Percentiles rank a stretch among this genome's conserved stretches.
These are phyloP conservation scores for Girardinus metallicus DNA, from an alignment of 2,797 vertebrate species.

Conservation along the genomic window DNA sequence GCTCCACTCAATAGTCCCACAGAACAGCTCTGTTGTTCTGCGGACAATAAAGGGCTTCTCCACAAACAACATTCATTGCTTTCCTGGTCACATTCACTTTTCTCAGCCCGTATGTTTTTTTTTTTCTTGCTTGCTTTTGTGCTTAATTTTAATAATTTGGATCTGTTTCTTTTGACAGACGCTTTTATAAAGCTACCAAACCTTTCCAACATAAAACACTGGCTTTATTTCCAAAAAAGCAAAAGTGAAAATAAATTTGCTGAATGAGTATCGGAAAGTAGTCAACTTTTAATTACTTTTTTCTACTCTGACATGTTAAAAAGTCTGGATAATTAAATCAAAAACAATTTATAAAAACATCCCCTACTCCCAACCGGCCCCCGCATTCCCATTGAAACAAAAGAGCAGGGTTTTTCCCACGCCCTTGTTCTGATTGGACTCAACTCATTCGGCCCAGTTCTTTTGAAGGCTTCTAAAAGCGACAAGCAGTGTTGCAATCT, in stretches of 20 bases:
- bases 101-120: conserved; percentile 23
- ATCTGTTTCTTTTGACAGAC: neutral
- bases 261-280: neutral
- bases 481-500: conserved; percentile 33
- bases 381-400: conserved; percentile 8
- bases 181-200: neutral
- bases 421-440: conserved; percentile 19
- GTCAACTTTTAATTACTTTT: neutral
- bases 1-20: conserved; percentile 46
- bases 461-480: conserved; percentile 29
- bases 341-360: neutral
- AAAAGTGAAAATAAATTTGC: neutral
- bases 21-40: conserved; percentile 20
- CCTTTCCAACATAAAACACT: neutral
- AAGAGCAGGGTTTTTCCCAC: conserved; percentile 9
- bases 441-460: conserved; percentile 24
- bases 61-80: conserved; percentile 40
- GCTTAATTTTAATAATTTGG: neutral
- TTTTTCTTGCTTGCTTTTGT: neutral
- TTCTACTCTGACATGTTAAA: neutral
- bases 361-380: neutral
- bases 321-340: neutral
- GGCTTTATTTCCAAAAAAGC: neutral
- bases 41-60: conserved; percentile 45
- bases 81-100: conserved; percentile 57